Percentiles rank a stretch among this genome's conserved stretches.
These are phyloP conservation scores for Labia minor DNA, from an alignment of 2,888 invertebrate species.

Conservation along the genomic window DNA sequence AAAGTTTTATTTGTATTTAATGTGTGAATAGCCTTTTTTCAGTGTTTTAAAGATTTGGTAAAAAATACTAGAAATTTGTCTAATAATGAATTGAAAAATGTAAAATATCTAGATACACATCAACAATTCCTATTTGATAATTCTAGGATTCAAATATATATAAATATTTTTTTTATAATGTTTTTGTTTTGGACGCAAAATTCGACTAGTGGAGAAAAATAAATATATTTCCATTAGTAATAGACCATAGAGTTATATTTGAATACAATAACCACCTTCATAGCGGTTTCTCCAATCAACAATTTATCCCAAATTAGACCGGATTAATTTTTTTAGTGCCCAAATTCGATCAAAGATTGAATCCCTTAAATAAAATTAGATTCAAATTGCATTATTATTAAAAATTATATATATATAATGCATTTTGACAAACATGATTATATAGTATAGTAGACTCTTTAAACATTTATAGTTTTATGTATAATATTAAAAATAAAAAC, in stretches of 20 bases:
- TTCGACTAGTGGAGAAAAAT: background rate
- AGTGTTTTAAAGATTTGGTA: background rate
- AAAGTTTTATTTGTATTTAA: background rate
- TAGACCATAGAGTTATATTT: background rate
- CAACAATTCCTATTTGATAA: background rate
- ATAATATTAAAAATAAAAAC: background rate
- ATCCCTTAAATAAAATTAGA: too few species aligned
- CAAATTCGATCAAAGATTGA: background rate
- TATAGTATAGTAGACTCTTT: too few species aligned
- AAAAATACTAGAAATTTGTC: slow-evolving; percentile 1
- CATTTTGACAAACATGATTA: too few species aligned
- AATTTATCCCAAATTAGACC: too few species aligned
- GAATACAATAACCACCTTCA: background rate
- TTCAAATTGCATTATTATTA: too few species aligned
- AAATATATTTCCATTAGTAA: background rate
- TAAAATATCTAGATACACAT: background rate
- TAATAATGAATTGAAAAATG: background rate
- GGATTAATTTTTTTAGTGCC: too few species aligned
- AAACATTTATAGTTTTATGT: too few species aligned
- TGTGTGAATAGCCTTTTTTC: background rate
- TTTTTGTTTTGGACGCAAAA: slow-evolving; percentile 13
- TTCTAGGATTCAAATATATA: background rate
- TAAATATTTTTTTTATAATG: background rate
- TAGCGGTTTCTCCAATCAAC: too few species aligned
- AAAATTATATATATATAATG: too few species aligned